Conservation (phyloP, 2,888 invertebrate genomes). For the Xylota sylvarum region DNA sequence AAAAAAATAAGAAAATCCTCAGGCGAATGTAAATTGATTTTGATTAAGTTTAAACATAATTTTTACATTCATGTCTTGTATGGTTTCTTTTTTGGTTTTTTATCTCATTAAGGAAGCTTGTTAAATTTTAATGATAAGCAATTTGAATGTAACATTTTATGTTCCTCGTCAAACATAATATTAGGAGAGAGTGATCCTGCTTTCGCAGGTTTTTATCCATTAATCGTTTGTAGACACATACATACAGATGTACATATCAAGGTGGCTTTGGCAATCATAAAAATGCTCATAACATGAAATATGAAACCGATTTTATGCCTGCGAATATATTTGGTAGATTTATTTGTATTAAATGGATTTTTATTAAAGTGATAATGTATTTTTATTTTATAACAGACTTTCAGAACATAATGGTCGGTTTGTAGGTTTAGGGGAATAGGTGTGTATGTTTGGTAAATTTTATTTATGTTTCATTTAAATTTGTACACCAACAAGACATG, state of each 20-base stretch:
- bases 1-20: neutral
- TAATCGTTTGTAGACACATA: neutral
- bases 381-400: too few relatives aligned
- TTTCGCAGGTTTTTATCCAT: neutral
- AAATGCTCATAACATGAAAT: neutral
- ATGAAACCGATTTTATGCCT: neutral
- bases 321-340: neutral
- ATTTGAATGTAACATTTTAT: neutral
- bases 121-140: neutral
- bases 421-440: too few relatives aligned
- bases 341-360: neutral
- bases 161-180: neutral
- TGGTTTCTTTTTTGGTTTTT: neutral
- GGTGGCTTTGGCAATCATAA: slow-evolving; percentile 1
- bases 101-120: neutral
- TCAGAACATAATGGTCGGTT: neutral
- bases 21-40: neutral
- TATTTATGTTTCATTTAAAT: too few relatives aligned
- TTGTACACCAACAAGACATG: too few relatives aligned
- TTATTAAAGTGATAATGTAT: neutral
- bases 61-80: neutral
- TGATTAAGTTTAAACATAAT: neutral
- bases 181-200: neutral
- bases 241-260: too few relatives aligned
- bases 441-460: too few relatives aligned